phyloP scores from a whole-genome alignment of 2,113 vertebrate species.

The Mesembrinibis cayennensis region DNA sequence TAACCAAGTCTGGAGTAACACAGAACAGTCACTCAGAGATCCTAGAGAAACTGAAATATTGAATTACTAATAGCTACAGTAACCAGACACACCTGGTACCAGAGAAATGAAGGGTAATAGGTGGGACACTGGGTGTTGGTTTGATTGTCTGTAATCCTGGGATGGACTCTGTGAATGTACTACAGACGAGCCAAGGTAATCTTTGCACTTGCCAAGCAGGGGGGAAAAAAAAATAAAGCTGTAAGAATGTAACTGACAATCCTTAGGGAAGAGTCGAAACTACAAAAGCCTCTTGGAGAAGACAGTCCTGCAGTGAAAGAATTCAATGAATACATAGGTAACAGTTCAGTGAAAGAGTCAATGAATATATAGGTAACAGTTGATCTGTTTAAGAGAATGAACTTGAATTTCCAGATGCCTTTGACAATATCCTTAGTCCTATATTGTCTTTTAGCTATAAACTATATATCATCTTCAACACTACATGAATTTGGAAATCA shows the following conservation, averaged over 20 bases:
- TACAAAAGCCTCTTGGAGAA: not conserved
- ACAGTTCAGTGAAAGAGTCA: not conserved
- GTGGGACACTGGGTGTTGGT: not conserved
- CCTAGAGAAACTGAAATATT: not conserved
- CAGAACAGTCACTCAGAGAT: not conserved
- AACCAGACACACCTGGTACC: not conserved
- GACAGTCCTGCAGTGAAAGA: not conserved
- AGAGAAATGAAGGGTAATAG: not conserved
- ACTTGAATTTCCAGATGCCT: not conserved
- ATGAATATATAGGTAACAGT: accelerated
- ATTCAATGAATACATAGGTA: not conserved
- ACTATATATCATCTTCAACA: not conserved
- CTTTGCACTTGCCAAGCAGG: not conserved
- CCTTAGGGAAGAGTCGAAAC: not conserved
- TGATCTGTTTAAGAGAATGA: not conserved
- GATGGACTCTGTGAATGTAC: not conserved
- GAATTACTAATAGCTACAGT: not conserved
- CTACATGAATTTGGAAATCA: not conserved
- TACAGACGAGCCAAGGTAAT: not conserved
- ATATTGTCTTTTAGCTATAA: not conserved
- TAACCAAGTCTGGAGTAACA: not conserved
- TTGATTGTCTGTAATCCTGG: not conserved
- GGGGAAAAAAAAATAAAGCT: not conserved
- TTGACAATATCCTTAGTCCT: not conserved
- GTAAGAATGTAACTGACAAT: not conserved